Evolutionary conservation across 1,140 invertebrate species (phyloP).

Genomic region (Linepithema humile): DNA sequence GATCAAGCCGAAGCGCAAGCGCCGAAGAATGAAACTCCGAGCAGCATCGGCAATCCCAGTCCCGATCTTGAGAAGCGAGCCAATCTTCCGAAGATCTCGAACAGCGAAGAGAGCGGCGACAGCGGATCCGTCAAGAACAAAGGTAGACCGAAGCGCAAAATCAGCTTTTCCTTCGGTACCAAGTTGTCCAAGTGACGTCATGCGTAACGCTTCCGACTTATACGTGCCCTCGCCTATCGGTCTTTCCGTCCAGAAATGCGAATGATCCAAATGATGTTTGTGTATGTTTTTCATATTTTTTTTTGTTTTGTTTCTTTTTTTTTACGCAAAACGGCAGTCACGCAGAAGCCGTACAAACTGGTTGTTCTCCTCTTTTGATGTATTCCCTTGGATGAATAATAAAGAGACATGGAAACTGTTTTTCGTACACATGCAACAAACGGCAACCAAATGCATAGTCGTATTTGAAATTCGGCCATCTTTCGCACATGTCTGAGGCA

Average conservation of each 20-base stretch:
- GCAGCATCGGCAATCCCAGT: slow-evolving; percentile 53
- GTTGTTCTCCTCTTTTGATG: slow-evolving; percentile 60
- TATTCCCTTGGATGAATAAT: slow-evolving; percentile 83
- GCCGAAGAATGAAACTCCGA: neutral
- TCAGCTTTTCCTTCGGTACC: slow-evolving; percentile 90
- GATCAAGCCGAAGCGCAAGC: neutral
- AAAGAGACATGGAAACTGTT: slow-evolving; percentile 76
- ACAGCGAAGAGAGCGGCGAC: slow-evolving; percentile 79
- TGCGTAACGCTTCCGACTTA: slow-evolving; percentile 15
- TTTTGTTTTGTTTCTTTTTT: slow-evolving; percentile 4
- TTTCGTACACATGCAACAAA: slow-evolving; percentile 61
- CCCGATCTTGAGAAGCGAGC: slow-evolving; percentile 70
- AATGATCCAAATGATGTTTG: slow-evolving; percentile 6
- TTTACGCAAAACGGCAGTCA: slow-evolving; percentile 39
- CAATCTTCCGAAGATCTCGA: slow-evolving; percentile 69
- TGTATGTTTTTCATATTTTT: neutral
- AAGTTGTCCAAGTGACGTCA: slow-evolving; percentile 84
- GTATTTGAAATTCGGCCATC: slow-evolving; percentile 76
- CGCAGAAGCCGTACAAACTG: slow-evolving; percentile 18
- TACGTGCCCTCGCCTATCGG: neutral
- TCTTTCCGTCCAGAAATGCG: slow-evolving; percentile 13
- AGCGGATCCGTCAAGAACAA: slow-evolving; percentile 83
- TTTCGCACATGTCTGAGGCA: slow-evolving; percentile 59
- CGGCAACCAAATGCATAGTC: slow-evolving; percentile 80
- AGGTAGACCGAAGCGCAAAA: slow-evolving; percentile 89